Percentiles rank a stretch among this genome's conserved stretches.
Evolutionary conservation across 2,888 invertebrate genomes (phyloP).

Genomic region (Geophilus truncorum): DNA sequence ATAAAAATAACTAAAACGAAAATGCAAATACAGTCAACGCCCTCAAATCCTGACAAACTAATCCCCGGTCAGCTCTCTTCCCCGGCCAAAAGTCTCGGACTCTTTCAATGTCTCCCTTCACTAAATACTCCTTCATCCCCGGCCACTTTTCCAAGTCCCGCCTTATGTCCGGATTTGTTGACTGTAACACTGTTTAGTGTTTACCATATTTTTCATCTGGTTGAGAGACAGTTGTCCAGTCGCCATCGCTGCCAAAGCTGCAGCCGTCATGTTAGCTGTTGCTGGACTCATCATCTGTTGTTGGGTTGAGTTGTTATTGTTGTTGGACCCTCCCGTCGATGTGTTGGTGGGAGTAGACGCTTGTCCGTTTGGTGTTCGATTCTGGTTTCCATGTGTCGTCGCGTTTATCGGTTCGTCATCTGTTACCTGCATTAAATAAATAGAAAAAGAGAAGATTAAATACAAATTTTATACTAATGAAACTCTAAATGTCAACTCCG

Average conservation of each 20-base stretch:
- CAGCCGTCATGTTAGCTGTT: constrained; percentile 48
- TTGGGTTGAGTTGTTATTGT: constrained; percentile 36
- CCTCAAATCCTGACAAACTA: no score
- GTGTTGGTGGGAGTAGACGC: constrained; percentile 36
- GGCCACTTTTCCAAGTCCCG: no score
- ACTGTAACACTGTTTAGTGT: no score
- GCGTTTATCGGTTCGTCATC: constrained; percentile 37
- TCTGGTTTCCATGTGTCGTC: constrained; percentile 28
- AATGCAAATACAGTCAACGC: no score
- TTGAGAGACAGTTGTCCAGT: constrained; percentile 51
- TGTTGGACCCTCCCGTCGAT: constrained; percentile 37
- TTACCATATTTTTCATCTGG: constrained; percentile 45
- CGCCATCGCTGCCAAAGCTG: constrained; percentile 51
- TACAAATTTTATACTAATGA: background rate
- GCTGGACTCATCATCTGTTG: constrained; percentile 35
- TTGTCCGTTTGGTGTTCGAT: constrained; percentile 37
- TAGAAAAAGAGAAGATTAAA: background rate
- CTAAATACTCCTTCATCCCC: no score
- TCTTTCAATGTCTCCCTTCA: no score
- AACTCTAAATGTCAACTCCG: background rate
- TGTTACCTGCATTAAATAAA: constrained; percentile 33
- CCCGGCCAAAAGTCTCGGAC: no score
- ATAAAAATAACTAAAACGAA: background rate
- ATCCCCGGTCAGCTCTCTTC: no score
- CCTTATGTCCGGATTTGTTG: no score